These are phyloP conservation scores for Apodemia hepburni DNA, from an alignment of 2,888 invertebrate genomes.

Conservation along the genomic window DNA sequence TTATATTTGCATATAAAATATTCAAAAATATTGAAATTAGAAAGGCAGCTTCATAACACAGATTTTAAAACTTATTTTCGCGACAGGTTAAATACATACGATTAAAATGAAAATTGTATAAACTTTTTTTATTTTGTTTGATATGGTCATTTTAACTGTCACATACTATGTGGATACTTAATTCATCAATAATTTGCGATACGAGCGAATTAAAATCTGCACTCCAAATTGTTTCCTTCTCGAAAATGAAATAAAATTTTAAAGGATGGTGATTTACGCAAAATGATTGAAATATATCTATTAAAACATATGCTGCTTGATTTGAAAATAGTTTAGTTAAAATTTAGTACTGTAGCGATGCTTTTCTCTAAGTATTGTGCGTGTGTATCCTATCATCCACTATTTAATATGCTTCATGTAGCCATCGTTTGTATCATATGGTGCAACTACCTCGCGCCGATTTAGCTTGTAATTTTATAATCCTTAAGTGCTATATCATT, in stretches of 20 bases:
- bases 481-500: constrained; percentile 37
- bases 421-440: constrained; percentile 24
- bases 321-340: background rate
- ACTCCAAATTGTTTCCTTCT: too few species aligned
- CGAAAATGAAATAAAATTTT: background rate
- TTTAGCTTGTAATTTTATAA: constrained; percentile 30
- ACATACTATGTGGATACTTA: too few species aligned
- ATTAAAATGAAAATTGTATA: too few species aligned
- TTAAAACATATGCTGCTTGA: background rate
- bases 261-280: background rate
- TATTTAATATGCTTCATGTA: constrained; percentile 14
- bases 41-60: too few species aligned
- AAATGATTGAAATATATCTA: background rate
- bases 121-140: too few species aligned
- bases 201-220: too few species aligned
- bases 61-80: too few species aligned
- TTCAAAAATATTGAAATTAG: too few species aligned
- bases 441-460: constrained; percentile 26
- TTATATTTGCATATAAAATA: too few species aligned
- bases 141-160: too few species aligned
- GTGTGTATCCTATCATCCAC: constrained; percentile 1
- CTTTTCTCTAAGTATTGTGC: background rate
- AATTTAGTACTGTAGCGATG: background rate
- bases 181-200: too few species aligned
- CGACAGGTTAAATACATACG: too few species aligned